phyloP scores from a whole-genome alignment of 2,113 vertebrate genomes.

The Cygnus atratus region DNA sequence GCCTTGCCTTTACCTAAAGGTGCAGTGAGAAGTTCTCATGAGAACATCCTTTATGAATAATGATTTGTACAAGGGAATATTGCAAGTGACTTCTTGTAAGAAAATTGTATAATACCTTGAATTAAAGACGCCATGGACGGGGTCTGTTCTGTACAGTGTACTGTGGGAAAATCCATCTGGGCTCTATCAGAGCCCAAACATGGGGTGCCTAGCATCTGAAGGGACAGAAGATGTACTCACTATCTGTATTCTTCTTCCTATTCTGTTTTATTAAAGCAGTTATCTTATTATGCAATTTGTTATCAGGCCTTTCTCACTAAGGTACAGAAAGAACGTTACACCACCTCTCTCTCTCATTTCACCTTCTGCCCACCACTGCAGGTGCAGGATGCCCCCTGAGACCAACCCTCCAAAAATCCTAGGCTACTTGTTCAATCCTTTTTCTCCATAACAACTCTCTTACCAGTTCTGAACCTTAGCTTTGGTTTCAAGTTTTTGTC shows the following conservation, averaged over 20 bases:
- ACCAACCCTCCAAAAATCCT: neutral
- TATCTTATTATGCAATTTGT: neutral
- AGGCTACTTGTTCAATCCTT: neutral
- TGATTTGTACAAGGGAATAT: neutral
- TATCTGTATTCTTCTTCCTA: neutral
- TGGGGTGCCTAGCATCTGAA: neutral
- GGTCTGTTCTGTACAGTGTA: neutral
- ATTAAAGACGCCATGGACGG: neutral
- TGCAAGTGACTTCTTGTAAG: neutral
- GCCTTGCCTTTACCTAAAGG: neutral
- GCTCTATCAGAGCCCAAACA: neutral
- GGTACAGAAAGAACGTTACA: neutral
- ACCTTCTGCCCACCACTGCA: rapidly evolving
- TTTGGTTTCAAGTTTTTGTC: neutral
- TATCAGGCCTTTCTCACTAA: neutral
- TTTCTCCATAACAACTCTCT: neutral
- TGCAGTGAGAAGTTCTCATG: neutral
- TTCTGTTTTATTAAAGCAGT: neutral
- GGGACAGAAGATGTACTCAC: neutral
- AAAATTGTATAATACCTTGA: neutral
- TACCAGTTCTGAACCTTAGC: neutral
- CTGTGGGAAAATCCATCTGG: neutral
- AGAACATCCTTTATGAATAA: neutral
- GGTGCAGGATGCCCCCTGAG: neutral
- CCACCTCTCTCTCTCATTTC: neutral